Base-by-base conservation (phyloP, 2,888 invertebrate genomes). In the Cataglyphis cursor region DNA sequence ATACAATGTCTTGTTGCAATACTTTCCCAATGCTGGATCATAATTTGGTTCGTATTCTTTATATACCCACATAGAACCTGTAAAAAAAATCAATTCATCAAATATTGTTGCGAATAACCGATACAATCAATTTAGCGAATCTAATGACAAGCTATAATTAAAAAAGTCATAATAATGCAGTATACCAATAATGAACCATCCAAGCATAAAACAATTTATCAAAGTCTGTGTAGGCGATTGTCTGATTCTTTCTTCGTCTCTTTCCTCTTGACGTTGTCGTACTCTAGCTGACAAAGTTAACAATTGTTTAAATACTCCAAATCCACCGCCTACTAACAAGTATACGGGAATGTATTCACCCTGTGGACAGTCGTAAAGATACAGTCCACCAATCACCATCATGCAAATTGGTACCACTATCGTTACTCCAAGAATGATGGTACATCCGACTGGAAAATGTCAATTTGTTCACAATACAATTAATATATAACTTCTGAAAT, bases 51-150 rank as follows among this genome's bases (percentile, higher is more conserved):
- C 95, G 89, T 96, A 96, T 85, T 96, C 96, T 90, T 96, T 96
- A 93, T 97, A 97, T 2, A 97, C 96, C 96, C 97, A 97, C 82
- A 97, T 96, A 74, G 97, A 97, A 84, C 97, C 97, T 97, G 90
- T 24, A 61, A 62, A 51, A 51, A 4, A 18, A 28, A 61, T 28
- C 54, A 24, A 74, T 51, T n/a, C 12, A 35, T 65, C 21, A 31
- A 66, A 1, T 59, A 15, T 1, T 31, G 1, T 8, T 2, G 48
- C 15, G 12, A 74, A n/a, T 24, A 38, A 44, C 1, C 18, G 6
- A 21, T 62, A 35, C n/a, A 44, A 12, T 44, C 24, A 8, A 38
- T 59, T 15, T 35, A n/a, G 15, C 1, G 15, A 28, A 59, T 28
- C 3, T 8, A 35, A 54, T 18, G 10, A 59, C 9, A 38, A 35